A percentile compares a stretch with the other conserved stretches of the same genome.
Conservation (phyloP, 2,797 vertebrate genomes). For the Tangara arthus region DNA sequence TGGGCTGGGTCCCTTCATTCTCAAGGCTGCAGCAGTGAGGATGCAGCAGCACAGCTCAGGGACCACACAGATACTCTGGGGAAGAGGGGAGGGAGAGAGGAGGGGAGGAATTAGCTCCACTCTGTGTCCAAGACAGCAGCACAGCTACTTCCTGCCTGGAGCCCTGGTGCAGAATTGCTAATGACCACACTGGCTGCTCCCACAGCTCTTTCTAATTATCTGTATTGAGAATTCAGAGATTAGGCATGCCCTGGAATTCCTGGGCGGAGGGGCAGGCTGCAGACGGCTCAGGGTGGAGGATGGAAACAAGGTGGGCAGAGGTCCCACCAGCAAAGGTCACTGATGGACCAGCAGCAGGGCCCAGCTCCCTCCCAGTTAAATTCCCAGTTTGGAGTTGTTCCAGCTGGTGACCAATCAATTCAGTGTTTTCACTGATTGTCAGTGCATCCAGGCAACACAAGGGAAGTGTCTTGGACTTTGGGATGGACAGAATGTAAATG, state of each 20-base stretch:
- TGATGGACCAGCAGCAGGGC: background rate
- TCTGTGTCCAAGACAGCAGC: conserved; percentile 26
- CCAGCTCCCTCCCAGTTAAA: background rate
- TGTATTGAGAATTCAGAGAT: background rate
- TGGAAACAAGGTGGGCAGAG: background rate
- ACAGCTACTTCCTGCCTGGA: conserved; percentile 26
- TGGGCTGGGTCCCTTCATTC: background rate
- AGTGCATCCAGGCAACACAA: conserved; percentile 52
- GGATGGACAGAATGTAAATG: conserved; percentile 55
- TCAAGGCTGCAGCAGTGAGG: background rate
- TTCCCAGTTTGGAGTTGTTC: background rate
- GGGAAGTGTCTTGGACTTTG: conserved; percentile 45
- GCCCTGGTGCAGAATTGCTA: conserved; percentile 49
- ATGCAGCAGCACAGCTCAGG: background rate
- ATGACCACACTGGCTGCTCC: conserved; percentile 12
- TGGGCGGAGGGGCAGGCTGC: background rate
- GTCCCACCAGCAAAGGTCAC: background rate
- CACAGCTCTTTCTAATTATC: background rate
- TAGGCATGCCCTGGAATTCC: background rate
- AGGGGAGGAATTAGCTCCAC: background rate
- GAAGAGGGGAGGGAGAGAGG: background rate
- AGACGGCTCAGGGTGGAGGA: background rate
- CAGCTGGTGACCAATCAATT: conserved; percentile 30
- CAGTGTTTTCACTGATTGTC: conserved; percentile 30
- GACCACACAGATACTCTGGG: conserved; percentile 13